Evolutionary conservation across 2,888 invertebrate genomes (phyloP).

Genomic region (Exocentrus adspersus): DNA sequence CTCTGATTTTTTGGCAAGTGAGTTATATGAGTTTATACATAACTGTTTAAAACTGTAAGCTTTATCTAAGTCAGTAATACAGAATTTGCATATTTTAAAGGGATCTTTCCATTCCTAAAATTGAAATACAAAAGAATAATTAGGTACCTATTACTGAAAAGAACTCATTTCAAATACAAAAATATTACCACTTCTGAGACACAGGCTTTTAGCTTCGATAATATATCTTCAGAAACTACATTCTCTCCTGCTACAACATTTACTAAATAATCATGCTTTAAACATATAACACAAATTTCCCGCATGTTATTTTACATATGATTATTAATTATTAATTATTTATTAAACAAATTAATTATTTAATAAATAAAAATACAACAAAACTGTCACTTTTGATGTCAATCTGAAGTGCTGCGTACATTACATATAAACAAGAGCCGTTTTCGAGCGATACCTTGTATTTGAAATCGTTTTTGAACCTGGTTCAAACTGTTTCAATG

Average conservation of each 20-base stretch:
- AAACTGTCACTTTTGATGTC: too few relatives aligned
- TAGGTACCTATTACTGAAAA: slow-evolving; percentile 1
- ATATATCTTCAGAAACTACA: slow-evolving; percentile 34
- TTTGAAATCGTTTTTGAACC: too few relatives aligned
- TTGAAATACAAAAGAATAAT: slow-evolving; percentile 26
- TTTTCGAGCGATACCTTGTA: too few relatives aligned
- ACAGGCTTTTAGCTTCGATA: slow-evolving; percentile 47
- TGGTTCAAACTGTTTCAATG: too few relatives aligned
- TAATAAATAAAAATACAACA: too few relatives aligned
- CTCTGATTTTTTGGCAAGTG: slow-evolving; percentile 18
- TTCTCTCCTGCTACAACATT: slow-evolving; percentile 41
- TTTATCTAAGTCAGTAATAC: slow-evolving; percentile 48
- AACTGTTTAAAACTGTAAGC: slow-evolving; percentile 51
- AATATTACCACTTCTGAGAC: slow-evolving; percentile 55
- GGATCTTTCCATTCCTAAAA: slow-evolving; percentile 49
- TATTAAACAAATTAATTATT: not conserved
- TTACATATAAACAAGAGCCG: too few relatives aligned
- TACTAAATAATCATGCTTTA: slow-evolving; percentile 38
- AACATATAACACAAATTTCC: slow-evolving; percentile 43
- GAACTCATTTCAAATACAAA: not conserved
- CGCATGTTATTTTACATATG: slow-evolving; percentile 25
- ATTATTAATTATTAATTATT: not conserved
- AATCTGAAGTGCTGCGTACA: too few relatives aligned
- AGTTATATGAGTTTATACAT: slow-evolving; percentile 50
- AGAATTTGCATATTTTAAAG: slow-evolving; percentile 47